Evolutionary conservation across 2,888 invertebrate genomes (phyloP).

Genomic region (Polylopha cassiicola): DNA sequence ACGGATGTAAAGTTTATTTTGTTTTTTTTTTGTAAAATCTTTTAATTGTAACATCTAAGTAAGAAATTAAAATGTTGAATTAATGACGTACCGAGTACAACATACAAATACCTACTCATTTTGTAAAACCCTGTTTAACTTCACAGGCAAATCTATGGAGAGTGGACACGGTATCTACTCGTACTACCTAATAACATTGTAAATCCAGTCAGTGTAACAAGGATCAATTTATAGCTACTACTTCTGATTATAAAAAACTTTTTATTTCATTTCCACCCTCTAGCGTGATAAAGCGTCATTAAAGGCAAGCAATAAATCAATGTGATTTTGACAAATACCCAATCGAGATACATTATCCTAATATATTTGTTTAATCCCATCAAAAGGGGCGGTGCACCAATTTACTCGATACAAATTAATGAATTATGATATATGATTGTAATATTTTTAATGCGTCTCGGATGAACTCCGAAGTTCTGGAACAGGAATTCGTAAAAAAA

Average conservation of each 20-base stretch:
- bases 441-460: too few species aligned
- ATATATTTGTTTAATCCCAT: constrained; percentile 61
- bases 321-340: constrained; percentile 49
- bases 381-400: constrained; percentile 38
- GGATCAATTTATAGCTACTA: not conserved
- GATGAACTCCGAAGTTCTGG: constrained; percentile 10
- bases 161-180: too few species aligned
- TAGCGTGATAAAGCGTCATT: constrained; percentile 54
- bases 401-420: constrained; percentile 40
- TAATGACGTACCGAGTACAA: too few species aligned
- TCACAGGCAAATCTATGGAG: too few species aligned
- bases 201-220: too few species aligned
- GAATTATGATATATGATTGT: constrained; percentile 39
- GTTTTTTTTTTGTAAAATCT: too few species aligned
- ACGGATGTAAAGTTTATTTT: too few species aligned
- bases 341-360: constrained; percentile 42
- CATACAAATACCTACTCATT: too few species aligned
- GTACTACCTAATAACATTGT: too few species aligned
- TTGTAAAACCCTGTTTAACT: too few species aligned
- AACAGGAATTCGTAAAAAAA: constrained; percentile 10
- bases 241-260: constrained; percentile 15
- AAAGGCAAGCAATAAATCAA: constrained; percentile 51
- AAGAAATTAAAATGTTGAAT: too few species aligned
- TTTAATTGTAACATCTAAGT: too few species aligned
- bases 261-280: constrained; percentile 26